Percentiles rank a stretch among this genome's conserved stretches.
phyloP scores from a whole-genome alignment of 2,888 invertebrate species.

The Steinernema hermaphroditum region DNA sequence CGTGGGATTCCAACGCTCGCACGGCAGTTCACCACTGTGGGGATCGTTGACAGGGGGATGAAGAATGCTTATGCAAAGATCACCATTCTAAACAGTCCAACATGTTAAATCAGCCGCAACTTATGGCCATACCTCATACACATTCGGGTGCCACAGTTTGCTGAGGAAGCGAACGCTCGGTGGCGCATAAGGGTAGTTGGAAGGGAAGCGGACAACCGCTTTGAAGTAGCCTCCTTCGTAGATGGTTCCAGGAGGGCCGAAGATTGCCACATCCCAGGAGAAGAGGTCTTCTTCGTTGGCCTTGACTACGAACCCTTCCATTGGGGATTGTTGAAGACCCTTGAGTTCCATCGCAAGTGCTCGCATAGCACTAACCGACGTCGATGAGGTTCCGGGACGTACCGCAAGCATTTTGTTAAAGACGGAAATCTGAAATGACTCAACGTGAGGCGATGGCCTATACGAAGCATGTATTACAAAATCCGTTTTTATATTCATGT shows the following conservation, averaged over 20 bases:
- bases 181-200: slow-evolving; percentile 97
- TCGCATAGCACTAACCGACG: slow-evolving; percentile 72
- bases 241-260: slow-evolving; percentile 80
- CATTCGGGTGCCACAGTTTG: slow-evolving; percentile 99
- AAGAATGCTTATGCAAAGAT: slow-evolving; percentile 95
- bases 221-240: slow-evolving; percentile 72
- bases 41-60: slow-evolving; percentile 99
- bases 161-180: slow-evolving; percentile 95
- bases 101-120: background rate
- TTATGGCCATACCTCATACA: slow-evolving; percentile 76
- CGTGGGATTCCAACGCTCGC: slow-evolving; percentile 99
- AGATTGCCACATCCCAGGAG: slow-evolving; percentile 99
- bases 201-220: slow-evolving; percentile 97
- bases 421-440: too few species aligned
- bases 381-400: slow-evolving; percentile 34
- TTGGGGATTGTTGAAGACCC: slow-evolving; percentile 82
- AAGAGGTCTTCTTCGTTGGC: slow-evolving; percentile 89
- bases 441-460: too few species aligned
- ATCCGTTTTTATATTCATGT: too few species aligned
- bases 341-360: slow-evolving; percentile 79
- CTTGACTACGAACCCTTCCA: slow-evolving; percentile 64
- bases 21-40: slow-evolving; percentile 93
- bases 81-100: slow-evolving; percentile 82
- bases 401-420: slow-evolving; percentile 6
- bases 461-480: too few species aligned